Conservation (phyloP, 1,140 invertebrate genomes). For the Aricia agestis region DNA sequence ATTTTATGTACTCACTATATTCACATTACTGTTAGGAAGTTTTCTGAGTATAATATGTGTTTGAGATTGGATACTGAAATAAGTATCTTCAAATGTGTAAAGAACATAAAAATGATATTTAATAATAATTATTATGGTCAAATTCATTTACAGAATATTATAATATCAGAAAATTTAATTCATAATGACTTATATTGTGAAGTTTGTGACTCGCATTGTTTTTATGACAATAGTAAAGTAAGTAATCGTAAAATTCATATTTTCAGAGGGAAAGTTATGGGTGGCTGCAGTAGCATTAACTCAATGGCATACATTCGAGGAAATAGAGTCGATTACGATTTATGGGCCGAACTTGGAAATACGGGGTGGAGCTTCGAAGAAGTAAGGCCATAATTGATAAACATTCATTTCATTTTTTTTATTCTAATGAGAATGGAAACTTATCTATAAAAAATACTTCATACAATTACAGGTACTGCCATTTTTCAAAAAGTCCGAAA, state of each 20-base stretch:
- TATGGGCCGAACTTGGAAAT: conserved; percentile 81
- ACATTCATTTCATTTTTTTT: too few species aligned
- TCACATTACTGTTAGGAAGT: neutral
- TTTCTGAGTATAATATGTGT: neutral
- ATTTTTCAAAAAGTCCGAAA: conserved; percentile 88
- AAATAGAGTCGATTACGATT: conserved; percentile 83
- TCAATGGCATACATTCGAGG: conserved; percentile 89
- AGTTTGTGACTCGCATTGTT: neutral
- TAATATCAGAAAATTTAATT: too few species aligned
- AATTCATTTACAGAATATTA: too few species aligned
- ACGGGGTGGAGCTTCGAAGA: conserved; percentile 54
- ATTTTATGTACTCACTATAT: neutral
- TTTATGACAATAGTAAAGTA: too few species aligned
- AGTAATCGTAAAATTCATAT: conserved; percentile 16
- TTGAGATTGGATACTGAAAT: neutral
- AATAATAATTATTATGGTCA: too few species aligned
- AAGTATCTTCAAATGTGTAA: neutral
- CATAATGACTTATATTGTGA: neutral
- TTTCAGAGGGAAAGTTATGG: conserved; percentile 77
- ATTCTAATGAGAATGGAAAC: too few species aligned
- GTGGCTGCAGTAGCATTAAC: conserved; percentile 86
- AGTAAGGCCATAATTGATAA: conserved; percentile 31
- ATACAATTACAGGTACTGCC: conserved; percentile 80
- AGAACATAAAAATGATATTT: too few species aligned
- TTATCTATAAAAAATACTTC: too few species aligned